Percentiles rank a stretch among this genome's conserved stretches.
These are phyloP conservation scores for Volucella bombylans DNA, from an alignment of 2,888 invertebrate species.

Conservation along the genomic window DNA sequence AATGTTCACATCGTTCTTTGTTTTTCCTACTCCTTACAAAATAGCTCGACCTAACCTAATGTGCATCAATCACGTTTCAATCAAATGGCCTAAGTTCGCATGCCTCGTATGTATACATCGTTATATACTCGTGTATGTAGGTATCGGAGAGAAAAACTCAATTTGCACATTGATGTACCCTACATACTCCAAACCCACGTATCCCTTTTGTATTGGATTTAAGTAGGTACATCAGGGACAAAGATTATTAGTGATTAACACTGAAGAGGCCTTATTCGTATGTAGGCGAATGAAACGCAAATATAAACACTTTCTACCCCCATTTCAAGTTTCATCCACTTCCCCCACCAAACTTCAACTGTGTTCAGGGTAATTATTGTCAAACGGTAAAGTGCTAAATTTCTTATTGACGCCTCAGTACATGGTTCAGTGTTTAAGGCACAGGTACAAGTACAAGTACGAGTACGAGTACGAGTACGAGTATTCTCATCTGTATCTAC, in stretches of 20 bases:
- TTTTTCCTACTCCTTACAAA: no score
- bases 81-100: no score
- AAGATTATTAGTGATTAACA: constrained; percentile 70
- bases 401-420: constrained; percentile 60
- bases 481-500: constrained; percentile 17
- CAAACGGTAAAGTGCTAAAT: constrained; percentile 65
- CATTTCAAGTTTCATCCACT: constrained; percentile 6
- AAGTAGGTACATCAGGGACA: constrained; percentile 38
- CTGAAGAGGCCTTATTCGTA: not conserved
- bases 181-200: not conserved
- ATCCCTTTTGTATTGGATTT: constrained; percentile 52
- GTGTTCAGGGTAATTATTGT: constrained; percentile 64
- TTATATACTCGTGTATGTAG: no score
- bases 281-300: constrained; percentile 19
- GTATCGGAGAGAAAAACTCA: constrained; percentile 12
- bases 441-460: constrained; percentile 1
- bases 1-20: no score
- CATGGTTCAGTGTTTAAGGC: constrained; percentile 22
- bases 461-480: not conserved
- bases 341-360: constrained; percentile 11
- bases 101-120: no score
- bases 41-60: no score
- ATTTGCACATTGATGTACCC: constrained; percentile 13
- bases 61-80: no score
- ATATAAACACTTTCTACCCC: constrained; percentile 39